Percentiles rank a stretch among this genome's conserved stretches.
Evolutionary conservation across 2,797 vertebrate genomes (phyloP).

Genomic region (Chiloscyllium punctatum): DNA sequence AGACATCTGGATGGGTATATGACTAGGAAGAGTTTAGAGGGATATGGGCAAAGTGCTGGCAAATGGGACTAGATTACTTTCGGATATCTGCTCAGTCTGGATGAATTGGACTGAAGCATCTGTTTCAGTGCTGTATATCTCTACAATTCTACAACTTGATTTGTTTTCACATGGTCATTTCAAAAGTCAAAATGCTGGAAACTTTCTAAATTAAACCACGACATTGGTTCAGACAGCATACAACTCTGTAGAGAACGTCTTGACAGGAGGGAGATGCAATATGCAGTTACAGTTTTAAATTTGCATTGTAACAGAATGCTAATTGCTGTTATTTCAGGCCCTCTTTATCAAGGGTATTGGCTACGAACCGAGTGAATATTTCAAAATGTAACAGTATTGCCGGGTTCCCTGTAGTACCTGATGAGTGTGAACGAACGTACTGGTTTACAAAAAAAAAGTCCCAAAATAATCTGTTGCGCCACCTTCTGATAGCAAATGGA

Average conservation of each 20-base stretch:
- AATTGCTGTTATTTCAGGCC: too few relatives aligned
- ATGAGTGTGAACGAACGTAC: background rate
- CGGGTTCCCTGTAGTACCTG: background rate
- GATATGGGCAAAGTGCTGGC: too few relatives aligned
- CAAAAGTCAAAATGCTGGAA: background rate
- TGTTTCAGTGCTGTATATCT: too few relatives aligned
- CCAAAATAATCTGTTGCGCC: conserved; percentile 23
- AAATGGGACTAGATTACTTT: too few relatives aligned
- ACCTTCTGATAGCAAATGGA: background rate
- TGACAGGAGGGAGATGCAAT: background rate
- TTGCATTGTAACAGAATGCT: background rate
- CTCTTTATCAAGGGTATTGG: background rate
- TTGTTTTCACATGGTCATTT: background rate
- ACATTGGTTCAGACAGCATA: background rate
- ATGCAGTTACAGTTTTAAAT: background rate
- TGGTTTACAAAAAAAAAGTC: background rate
- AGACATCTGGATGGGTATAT: too few relatives aligned
- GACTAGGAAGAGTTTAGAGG: too few relatives aligned
- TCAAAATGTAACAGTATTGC: background rate
- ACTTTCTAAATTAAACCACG: background rate
- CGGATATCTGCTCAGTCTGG: too few relatives aligned
- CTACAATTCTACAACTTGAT: too few relatives aligned
- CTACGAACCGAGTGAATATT: background rate
- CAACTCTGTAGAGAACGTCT: background rate
- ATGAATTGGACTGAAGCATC: too few relatives aligned